A percentile compares a stretch with the other conserved stretches of the same genome.
Evolutionary conservation across 2,888 invertebrate species (phyloP).

Genomic region (Tinea semifulvella): DNA sequence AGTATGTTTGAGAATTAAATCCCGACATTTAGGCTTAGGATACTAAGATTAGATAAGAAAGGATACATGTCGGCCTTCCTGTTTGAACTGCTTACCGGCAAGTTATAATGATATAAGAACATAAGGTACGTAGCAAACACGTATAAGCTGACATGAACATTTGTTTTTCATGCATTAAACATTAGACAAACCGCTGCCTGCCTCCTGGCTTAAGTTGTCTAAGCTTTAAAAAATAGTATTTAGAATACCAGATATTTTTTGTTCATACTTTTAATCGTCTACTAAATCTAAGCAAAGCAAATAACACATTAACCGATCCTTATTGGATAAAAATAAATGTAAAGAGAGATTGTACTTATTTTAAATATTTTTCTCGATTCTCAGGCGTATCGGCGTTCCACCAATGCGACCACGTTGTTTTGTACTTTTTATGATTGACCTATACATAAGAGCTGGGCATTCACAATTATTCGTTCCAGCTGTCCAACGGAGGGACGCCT

Average conservation of each 20-base stretch:
- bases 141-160: slow-evolving; percentile 1
- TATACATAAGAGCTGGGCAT: no score
- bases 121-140: background rate
- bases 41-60: slow-evolving; percentile 7
- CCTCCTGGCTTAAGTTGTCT: background rate
- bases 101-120: background rate
- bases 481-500: no score
- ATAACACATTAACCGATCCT: no score
- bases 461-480: no score
- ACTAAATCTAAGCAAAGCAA: no score
- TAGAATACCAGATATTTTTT: no score
- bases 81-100: background rate
- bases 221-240: no score
- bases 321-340: no score
- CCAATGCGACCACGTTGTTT: slow-evolving; percentile 23
- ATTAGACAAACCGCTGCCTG: background rate
- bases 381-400: slow-evolving; percentile 7
- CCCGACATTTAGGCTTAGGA: background rate
- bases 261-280: no score
- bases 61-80: slow-evolving; percentile 11
- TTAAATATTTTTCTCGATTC: no score
- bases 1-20: slow-evolving; percentile 4
- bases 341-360: no score
- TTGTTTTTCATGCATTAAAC: slow-evolving; percentile 4
- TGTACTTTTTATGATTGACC: slow-evolving; percentile 53